Percentiles rank a stretch among this genome's conserved stretches.
These are phyloP conservation scores for Ooceraea biroi DNA, from an alignment of 1,140 invertebrate genomes.

Conservation along the genomic window DNA sequence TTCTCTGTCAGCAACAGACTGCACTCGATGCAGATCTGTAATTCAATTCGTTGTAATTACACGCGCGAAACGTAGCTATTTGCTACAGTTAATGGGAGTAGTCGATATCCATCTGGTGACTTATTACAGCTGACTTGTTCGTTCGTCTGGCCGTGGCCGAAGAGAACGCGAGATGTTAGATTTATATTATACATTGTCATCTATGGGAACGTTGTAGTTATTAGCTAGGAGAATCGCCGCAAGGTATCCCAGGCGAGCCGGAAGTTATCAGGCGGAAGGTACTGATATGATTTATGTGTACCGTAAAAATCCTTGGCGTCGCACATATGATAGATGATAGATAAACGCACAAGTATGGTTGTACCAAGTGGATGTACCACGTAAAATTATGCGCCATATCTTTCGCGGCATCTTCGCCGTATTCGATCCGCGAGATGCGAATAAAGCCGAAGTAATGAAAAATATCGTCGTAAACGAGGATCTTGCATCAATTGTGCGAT, in stretches of 20 bases:
- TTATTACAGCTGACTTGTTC: neutral
- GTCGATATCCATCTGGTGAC: neutral
- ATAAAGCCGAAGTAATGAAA: neutral
- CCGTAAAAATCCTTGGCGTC: constrained; percentile 52
- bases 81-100: constrained; percentile 5
- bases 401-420: constrained; percentile 16
- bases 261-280: neutral
- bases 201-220: no score
- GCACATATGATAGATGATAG: neutral
- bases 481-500: neutral
- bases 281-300: constrained; percentile 37
- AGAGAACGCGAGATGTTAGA: neutral
- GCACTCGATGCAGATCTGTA: constrained; percentile 37
- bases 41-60: constrained; percentile 52
- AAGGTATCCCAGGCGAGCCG: neutral
- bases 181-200: neutral
- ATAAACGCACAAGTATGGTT: constrained; percentile 9
- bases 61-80: constrained; percentile 44
- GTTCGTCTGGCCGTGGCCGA: neutral
- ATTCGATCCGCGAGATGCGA: neutral
- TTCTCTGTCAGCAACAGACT: neutral
- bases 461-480: neutral
- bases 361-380: neutral
- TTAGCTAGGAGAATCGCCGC: neutral
- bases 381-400: constrained; percentile 16